Base-by-base conservation (phyloP, 92 coral and sea anemone species). In the Bergia puertoricense region DNA sequence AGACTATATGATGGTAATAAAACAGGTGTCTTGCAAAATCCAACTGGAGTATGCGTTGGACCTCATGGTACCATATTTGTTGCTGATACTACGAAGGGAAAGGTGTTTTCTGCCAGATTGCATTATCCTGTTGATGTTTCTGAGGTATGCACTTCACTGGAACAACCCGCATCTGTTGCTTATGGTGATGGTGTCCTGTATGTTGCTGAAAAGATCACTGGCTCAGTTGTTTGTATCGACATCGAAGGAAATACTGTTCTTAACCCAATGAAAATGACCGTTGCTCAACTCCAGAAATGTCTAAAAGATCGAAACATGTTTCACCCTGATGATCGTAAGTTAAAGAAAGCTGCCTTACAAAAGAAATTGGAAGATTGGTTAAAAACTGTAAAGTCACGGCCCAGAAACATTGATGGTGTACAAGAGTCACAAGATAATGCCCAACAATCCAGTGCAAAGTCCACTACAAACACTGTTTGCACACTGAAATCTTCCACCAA, bases 221-320 rank as follows among this genome's bases (percentile, higher is more conserved):
- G 77, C 77, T 66, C 77, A 69, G 77, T 84, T 84, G 79, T 84
- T 67, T 84, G 79, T 45, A 66, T 84, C 77, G 79, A 84, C 77
- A 66, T 84, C 77, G 77, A 67, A 71, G 88, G 77, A 84, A 69
- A 84, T 84, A 67, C 76, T 84, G 76, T 84, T 84, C 77, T 84
- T 84, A 84, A 84, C 48, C 88, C 88, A 84, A 84, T 69, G 77
- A 84, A 84, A 67, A 84, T 84, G 88, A 84, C 88, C 76, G 88
- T 84, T 67, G 77, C 77, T 67, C 88, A 84, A 44, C 18, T 84
- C 77, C 88, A 65, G 77, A 84, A 84, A 84, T 67, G 54, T 69
- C 88, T 84, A 41, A 84, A 84, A 69, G 88, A 84, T 40, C 88
- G 88, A 84, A 67, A 84, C 77, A 69, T 84, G 88, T 65, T 84